Conservation (phyloP, 1,140 invertebrate species). For the Euura saliciscinereae region DNA sequence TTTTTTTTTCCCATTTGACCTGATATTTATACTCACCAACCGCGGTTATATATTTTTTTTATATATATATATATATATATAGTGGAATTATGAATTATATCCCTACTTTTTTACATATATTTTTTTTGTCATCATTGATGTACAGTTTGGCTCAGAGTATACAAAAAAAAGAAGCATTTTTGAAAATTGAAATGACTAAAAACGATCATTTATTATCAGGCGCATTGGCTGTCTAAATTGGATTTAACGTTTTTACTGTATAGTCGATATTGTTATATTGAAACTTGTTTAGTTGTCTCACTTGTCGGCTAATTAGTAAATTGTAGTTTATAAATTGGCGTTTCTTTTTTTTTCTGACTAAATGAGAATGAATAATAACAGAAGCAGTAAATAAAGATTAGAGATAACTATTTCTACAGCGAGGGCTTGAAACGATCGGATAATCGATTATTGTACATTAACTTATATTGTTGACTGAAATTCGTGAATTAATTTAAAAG, state of each 20-base stretch:
- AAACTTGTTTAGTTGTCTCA: not conserved
- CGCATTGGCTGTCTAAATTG: not conserved
- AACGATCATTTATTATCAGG: not conserved
- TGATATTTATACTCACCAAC: too few relatives aligned
- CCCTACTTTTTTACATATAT: too few relatives aligned
- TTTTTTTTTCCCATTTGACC: too few relatives aligned
- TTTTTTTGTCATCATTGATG: too few relatives aligned
- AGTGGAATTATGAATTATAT: too few relatives aligned
- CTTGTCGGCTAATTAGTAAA: not conserved
- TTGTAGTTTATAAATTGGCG: not conserved
- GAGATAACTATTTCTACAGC: not conserved
- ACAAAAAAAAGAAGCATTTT: too few relatives aligned
- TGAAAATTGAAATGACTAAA: not conserved
- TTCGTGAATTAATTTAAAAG: not conserved
- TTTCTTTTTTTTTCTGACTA: too few relatives aligned
- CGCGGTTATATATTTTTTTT: too few relatives aligned
- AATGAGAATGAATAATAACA: too few relatives aligned
- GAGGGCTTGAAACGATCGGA: not conserved
- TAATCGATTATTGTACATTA: slow-evolving; percentile 2
- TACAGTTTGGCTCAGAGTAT: not conserved
- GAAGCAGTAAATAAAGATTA: too few relatives aligned
- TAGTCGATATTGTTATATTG: not conserved
- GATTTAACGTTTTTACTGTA: slow-evolving; percentile 4
- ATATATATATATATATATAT: too few relatives aligned
- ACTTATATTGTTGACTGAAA: not conserved